Evolutionary conservation across 2,797 vertebrate species (phyloP).

Genomic region (Coilia nasus): DNA sequence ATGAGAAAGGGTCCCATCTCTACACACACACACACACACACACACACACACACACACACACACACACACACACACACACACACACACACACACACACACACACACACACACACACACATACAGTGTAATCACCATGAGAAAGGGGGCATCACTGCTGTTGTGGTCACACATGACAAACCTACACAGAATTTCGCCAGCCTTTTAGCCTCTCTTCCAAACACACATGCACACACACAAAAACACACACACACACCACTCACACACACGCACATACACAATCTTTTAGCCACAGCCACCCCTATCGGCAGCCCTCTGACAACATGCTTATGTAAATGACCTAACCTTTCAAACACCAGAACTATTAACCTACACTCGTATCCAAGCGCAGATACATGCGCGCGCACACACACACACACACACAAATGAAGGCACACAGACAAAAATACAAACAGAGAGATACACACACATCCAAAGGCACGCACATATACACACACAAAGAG

Average conservation of each 20-base stretch:
- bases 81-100: neutral
- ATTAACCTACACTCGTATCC: neutral
- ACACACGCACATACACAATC: constrained; percentile 32
- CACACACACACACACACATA: neutral
- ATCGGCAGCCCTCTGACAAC: no score
- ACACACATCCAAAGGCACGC: neutral
- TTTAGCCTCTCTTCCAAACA: no score
- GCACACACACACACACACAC: neutral
- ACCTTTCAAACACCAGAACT: no score
- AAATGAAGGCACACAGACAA: neutral
- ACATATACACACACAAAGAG: no score
- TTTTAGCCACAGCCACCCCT: no score
- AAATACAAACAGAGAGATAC: neutral
- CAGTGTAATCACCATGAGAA: no score
- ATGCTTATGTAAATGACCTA: no score
- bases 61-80: constrained; percentile 1
- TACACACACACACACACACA: neutral
- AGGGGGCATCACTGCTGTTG: no score
- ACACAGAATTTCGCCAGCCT: no score
- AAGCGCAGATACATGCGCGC: neutral
- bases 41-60: neutral
- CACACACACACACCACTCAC: constrained; percentile 2
- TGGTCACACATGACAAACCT: no score
- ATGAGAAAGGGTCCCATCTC: neutral
- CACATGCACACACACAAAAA: neutral